Percentiles rank a stretch among this genome's conserved stretches.
Conservation (phyloP, 2,797 vertebrate genomes). For the Hypotaenidia philippensis region DNA sequence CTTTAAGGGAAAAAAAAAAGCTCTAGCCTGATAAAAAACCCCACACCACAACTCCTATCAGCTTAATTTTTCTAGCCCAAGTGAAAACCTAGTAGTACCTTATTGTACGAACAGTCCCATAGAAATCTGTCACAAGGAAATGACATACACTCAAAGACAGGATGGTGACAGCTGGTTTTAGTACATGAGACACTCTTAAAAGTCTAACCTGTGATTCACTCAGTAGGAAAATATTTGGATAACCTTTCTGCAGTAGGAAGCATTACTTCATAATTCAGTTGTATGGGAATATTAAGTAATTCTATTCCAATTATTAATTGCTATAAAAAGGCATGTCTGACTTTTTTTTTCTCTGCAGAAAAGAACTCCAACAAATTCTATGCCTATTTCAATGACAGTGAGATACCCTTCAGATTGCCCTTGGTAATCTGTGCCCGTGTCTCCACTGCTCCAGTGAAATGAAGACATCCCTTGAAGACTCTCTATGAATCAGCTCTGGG, state of each 20-base stretch:
- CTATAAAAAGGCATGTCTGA: background rate
- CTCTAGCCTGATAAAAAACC: background rate
- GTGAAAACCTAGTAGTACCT: background rate
- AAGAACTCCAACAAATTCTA: background rate
- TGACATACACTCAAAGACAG: background rate
- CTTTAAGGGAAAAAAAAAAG: background rate
- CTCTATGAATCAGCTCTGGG: background rate
- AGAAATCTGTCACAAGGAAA: background rate
- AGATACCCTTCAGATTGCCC: constrained; percentile 3
- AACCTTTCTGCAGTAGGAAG: constrained; percentile 8
- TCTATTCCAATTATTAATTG: constrained; percentile 6
- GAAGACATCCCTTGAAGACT: background rate
- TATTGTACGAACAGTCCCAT: background rate
- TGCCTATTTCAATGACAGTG: background rate
- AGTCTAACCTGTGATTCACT: constrained; percentile 13
- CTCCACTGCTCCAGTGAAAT: background rate
- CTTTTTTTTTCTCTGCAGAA: constrained; percentile 13
- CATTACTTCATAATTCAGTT: background rate
- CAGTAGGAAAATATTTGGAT: constrained; percentile 12
- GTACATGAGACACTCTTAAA: background rate
- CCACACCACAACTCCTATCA: background rate
- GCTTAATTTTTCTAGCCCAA: background rate
- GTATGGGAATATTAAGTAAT: constrained; percentile 22
- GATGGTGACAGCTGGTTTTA: background rate
- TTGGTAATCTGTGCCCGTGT: background rate